Percentiles rank a stretch among this genome's conserved stretches.
Conservation (phyloP, 2,797 vertebrate species). For the Moxostoma hubbsi region DNA sequence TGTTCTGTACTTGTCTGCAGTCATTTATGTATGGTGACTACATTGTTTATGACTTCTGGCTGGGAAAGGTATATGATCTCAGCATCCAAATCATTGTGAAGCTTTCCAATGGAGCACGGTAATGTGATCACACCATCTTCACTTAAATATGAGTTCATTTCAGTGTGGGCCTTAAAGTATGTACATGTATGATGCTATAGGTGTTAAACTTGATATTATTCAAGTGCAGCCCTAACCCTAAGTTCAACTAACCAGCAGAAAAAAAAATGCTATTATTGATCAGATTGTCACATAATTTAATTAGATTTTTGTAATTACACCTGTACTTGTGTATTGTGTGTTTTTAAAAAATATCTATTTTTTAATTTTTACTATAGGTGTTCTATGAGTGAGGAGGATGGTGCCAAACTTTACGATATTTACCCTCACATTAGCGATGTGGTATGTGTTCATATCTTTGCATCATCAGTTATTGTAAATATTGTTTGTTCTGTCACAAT, state of each 20-base stretch:
- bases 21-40: conserved; percentile 98
- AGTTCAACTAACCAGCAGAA: not conserved
- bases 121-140: conserved; percentile 40
- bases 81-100: conserved; percentile 97
- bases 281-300: not conserved
- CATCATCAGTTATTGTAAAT: not conserved
- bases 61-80: conserved; percentile 96
- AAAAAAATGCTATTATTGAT: not conserved
- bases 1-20: conserved; percentile 65
- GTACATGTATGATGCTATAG: not conserved
- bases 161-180: not conserved
- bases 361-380: conserved; percentile 78
- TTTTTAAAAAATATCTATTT: not conserved
- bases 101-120: conserved; percentile 98
- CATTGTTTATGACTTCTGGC: conserved; percentile 97
- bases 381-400: conserved; percentile 97
- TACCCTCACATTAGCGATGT: conserved; percentile 96
- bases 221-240: not conserved
- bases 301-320: not conserved
- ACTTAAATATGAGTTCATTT: not conserved
- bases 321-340: not conserved
- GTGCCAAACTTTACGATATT: conserved; percentile 94
- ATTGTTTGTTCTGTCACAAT: too few relatives aligned
- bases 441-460: conserved; percentile 72
- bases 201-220: not conserved